Evolutionary conservation across 2,888 invertebrate species (phyloP), one percentile per base, ranked within the genome.

Genomic region (Apamea epomidion): DNA sequence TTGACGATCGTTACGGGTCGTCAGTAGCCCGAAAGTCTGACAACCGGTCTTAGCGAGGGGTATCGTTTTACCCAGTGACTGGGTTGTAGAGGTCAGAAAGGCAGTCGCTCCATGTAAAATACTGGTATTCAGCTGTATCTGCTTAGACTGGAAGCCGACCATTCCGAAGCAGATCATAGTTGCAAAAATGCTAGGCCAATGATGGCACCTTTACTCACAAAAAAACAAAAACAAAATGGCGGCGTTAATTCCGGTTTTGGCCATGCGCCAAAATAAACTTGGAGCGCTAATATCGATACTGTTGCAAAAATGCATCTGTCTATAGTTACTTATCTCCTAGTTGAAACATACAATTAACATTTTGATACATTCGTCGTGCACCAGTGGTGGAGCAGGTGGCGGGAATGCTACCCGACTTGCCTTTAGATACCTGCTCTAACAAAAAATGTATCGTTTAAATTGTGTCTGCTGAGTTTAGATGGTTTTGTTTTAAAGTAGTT

Each of bases 381-480:
- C 68, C 65, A 58, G 62, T 64, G 58, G 42, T 10, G 42, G 8
- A 60, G 58, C 84, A 84, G 84, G 81, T 84, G 84, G 58, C 16
- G 45, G 8, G 80, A 60, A 83, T 69, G 80, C 75, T 73, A 84
- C 84, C 69, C 67, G 37, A 14, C 45, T 7, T 18, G 64, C 45
- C 67, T 54, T 32, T 7, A 42, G 51, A 74, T 81, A 74, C 83
- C 80, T 74, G 85, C 14, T 48, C 54, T 37, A 51, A 76, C 76
- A 84, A 84, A 84, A 84, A 84, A 84, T 48, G 37, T 67, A 76
- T 84, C 84, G 71, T 80, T 84, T 70, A 83, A 76, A 76, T 62
- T 72, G 54, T 74, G 73, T 73, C 58, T 68, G 67, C 62, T 37
- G 10, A n/a, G 25, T 74, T 83, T 32, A 7, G 37, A 16, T 72